These are phyloP conservation scores for Pelusios castaneus DNA, from an alignment of 2,113 vertebrate species.

Conservation along the genomic window DNA sequence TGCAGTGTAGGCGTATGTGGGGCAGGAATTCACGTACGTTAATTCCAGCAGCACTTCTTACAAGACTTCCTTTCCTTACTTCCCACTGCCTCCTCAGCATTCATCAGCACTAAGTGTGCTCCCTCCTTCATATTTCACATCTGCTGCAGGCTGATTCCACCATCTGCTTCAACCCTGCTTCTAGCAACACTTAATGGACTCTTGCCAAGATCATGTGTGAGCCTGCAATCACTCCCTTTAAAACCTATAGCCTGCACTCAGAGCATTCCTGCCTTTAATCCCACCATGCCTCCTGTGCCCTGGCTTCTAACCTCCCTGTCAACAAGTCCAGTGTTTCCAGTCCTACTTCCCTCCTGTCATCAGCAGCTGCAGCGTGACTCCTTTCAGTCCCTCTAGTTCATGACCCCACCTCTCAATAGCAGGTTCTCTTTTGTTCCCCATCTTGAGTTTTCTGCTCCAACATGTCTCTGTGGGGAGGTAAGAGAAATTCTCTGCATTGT, in stretches of 20 bases:
- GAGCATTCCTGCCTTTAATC: not conserved
- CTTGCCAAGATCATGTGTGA: not conserved
- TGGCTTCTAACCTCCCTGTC: not conserved
- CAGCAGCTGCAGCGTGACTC: not conserved
- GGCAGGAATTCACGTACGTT: not conserved
- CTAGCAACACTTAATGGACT: not conserved
- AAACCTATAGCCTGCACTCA: not conserved
- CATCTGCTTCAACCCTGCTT: not conserved
- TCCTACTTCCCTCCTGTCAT: not conserved
- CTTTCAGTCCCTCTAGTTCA: not conserved
- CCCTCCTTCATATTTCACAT: not conserved
- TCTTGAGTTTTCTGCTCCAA: not conserved
- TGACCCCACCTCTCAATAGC: not conserved
- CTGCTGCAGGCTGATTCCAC: not conserved
- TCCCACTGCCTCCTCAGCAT: not conserved
- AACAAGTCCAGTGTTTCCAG: not conserved
- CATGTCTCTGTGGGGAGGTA: not conserved
- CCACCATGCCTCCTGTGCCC: not conserved
- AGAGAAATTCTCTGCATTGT: not conserved
- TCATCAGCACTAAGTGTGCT: not conserved
- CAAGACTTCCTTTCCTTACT: not conserved
- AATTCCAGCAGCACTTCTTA: not conserved
- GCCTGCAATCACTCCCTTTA: not conserved
- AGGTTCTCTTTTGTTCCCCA: not conserved
- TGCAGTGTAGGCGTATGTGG: not conserved